A percentile compares a stretch with the other conserved stretches of the same genome.
These are phyloP conservation scores for Phalacrocorax brasilianus DNA, from an alignment of 2,113 vertebrate genomes.

Conservation along the genomic window DNA sequence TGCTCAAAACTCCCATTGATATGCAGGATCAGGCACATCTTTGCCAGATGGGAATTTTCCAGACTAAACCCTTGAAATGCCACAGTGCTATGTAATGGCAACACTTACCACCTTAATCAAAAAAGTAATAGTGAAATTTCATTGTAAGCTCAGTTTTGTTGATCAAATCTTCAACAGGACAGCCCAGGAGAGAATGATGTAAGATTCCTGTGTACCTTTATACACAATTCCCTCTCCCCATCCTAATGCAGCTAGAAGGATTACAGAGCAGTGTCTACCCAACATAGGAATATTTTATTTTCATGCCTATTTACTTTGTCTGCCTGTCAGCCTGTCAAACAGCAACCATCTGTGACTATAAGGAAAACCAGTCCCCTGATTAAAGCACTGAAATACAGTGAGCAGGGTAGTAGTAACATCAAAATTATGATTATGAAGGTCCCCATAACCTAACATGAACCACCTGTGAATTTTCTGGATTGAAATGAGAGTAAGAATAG, in stretches of 20 bases:
- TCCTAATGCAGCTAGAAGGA: not conserved
- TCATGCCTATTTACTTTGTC: not conserved
- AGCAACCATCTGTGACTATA: conserved; percentile 24
- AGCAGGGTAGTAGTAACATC: not conserved
- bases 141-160: not conserved
- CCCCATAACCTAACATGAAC: not conserved
- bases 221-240: not conserved
- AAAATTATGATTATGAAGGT: not conserved
- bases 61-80: not conserved
- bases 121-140: not conserved
- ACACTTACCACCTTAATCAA: not conserved
- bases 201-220: not conserved
- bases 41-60: conserved; percentile 18
- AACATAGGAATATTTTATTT: conserved; percentile 42
- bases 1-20: not conserved
- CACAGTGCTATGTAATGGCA: not conserved
- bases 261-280: not conserved
- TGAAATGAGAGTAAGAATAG: not conserved
- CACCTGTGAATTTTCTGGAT: conserved; percentile 13
- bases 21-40: conserved; percentile 16
- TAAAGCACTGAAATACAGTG: not conserved
- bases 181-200: not conserved
- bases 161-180: not conserved
- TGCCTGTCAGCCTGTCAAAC: conserved; percentile 31
- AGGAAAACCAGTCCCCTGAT: not conserved